A percentile compares a stretch with the other conserved stretches of the same genome.
Evolutionary conservation across 2,113 vertebrate species (phyloP).

Genomic region (Thinocorus orbignyianus): DNA sequence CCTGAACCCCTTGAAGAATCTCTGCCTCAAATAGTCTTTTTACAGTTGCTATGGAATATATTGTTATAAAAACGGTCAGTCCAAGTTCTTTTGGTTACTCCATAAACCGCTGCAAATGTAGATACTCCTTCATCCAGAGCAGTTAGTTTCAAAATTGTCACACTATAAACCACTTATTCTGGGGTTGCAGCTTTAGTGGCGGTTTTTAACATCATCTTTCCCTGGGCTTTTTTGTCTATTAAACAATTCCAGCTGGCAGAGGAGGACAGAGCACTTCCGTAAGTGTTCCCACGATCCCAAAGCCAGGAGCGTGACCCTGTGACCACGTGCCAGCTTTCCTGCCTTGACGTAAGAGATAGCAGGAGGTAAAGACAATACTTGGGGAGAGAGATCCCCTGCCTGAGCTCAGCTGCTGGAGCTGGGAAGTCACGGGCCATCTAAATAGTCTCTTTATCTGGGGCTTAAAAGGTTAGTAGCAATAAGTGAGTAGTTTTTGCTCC

Average conservation of each 20-base stretch:
- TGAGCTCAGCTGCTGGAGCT: background rate
- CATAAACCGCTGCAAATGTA: background rate
- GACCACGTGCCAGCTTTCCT: background rate
- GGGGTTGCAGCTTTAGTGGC: background rate
- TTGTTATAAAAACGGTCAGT: background rate
- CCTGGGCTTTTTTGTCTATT: background rate
- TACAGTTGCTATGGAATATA: background rate
- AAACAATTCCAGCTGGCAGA: conserved; percentile 58
- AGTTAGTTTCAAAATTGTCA: background rate
- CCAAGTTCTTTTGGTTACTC: background rate
- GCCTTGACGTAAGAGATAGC: background rate
- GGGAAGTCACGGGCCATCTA: background rate
- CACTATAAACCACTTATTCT: background rate
- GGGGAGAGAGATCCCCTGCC: background rate
- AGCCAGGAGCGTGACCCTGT: conserved; percentile 14
- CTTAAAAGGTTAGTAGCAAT: background rate
- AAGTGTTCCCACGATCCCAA: conserved; percentile 49
- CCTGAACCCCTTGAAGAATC: background rate
- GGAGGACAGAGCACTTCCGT: background rate
- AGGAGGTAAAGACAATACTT: conserved; percentile 39
- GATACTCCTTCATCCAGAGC: background rate
- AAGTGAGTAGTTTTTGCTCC: background rate
- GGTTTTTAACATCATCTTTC: background rate
- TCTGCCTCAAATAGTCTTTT: background rate
- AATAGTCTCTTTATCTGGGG: background rate